These are phyloP conservation scores for Heliocidaris tuberculata DNA, from an alignment of 35 echinoderm and acorn worm species.

Conservation along the genomic window DNA sequence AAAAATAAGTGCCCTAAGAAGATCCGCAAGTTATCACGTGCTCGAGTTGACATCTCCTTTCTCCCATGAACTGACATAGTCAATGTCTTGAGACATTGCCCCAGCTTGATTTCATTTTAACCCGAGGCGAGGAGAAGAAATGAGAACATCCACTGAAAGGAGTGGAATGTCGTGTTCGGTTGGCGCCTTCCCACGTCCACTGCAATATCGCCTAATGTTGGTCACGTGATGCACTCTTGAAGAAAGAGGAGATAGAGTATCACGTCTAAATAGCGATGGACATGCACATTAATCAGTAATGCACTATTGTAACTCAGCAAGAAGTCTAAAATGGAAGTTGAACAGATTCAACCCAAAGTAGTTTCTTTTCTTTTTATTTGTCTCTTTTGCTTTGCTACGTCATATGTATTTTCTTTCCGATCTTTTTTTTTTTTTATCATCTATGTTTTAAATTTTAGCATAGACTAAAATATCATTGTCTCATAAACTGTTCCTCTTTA, in stretches of 20 bases:
- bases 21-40: neutral
- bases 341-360: too few species aligned
- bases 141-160: neutral
- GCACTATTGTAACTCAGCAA: neutral
- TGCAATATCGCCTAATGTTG: neutral
- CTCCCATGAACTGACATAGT: neutral
- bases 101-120: neutral
- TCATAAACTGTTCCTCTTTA: too few species aligned
- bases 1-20: neutral
- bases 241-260: neutral
- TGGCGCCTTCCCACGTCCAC: neutral
- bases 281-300: neutral
- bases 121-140: neutral
- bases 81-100: neutral
- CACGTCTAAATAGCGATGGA: neutral
- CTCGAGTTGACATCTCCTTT: neutral
- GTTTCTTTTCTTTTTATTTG: too few species aligned
- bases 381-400: too few species aligned
- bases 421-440: too few species aligned
- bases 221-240: neutral
- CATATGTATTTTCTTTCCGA: too few species aligned
- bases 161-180: neutral
- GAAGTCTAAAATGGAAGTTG: neutral
- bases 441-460: too few species aligned
- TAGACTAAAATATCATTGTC: too few species aligned